Base-by-base conservation (phyloP, 2,888 invertebrate genomes). In the Blastobasis lacticolella region DNA sequence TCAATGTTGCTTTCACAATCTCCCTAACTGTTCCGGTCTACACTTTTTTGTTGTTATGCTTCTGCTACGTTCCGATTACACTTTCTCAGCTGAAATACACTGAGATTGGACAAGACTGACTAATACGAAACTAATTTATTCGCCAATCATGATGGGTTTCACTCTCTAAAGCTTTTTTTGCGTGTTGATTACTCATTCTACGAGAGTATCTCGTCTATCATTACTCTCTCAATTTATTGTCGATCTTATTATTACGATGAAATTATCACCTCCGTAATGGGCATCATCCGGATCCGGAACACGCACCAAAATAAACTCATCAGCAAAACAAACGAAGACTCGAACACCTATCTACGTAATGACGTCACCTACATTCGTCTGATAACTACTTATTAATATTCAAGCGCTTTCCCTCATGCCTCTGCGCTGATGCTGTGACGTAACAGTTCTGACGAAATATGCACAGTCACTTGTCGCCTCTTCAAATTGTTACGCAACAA, bases 1-100 rank as follows among this genome's bases (percentile, higher is more conserved):
- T 84, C 85, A 84, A 83, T 82, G 81, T 78, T 82, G 71, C 84
- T 85, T 86, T 86, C 86, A 82, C 85, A 78, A 78, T 71, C 62
- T 62, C 57, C 38, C 38, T 63, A 61, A 64, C 59, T 71, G 75
- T 76, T 81, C 78, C 76, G 73, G 69, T 64, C 62, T 58, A 57
- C 62, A 66, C 71, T 75, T 72, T 75, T 67, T 71, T 77, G 75
- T 73, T 76, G 55, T 54, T 42, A 53, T 65, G 71, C 67, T 72
- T 73, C 62, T 54, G 59, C 68, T 68, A 61, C 64, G 72, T 74
- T 69, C 59, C 66, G 65, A 63, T 61, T 61, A 60, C 63, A 71
- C 79, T 78, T 81, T 80, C 77, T 69, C 66, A 61, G 64, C 57
- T 57, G 54, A 37, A 45, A 37, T 45, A 36, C 10, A 8, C 8